Conservation (phyloP, 2,113 vertebrate genomes). For the Pangasianodon gigas region DNA sequence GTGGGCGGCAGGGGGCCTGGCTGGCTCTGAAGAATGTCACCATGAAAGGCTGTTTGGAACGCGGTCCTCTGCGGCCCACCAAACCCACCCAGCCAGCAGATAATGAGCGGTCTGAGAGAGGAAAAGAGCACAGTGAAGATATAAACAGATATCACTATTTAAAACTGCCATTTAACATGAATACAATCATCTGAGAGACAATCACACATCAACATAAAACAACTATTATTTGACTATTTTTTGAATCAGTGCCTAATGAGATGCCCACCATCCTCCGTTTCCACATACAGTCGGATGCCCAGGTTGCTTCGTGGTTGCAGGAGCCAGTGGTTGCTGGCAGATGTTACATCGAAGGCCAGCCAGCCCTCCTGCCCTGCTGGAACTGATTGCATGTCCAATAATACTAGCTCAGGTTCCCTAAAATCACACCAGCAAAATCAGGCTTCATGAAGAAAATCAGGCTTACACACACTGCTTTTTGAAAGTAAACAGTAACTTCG, state of each 20-base stretch:
- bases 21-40: constrained; percentile 91
- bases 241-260: not conserved
- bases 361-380: constrained; percentile 86
- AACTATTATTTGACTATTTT: not conserved
- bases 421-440: constrained; percentile 42
- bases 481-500: not conserved
- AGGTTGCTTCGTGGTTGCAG: constrained; percentile 80
- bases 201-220: not conserved
- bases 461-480: not conserved
- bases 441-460: not conserved
- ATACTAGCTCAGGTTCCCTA: constrained; percentile 89
- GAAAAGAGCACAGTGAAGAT: constrained; percentile 25
- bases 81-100: constrained; percentile 84
- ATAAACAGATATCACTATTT: constrained; percentile 8
- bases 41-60: constrained; percentile 93
- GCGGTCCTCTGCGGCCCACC: constrained; percentile 82
- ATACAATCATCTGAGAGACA: not conserved
- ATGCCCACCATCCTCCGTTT: constrained; percentile 84
- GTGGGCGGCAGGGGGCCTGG: constrained; percentile 72
- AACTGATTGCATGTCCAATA: constrained; percentile 90
- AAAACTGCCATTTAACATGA: not conserved
- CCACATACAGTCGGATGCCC: constrained; percentile 89
- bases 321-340: constrained; percentile 88
- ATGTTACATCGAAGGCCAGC: constrained; percentile 91
- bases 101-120: constrained; percentile 79